Conservation (phyloP, 2,888 invertebrate genomes). For the Lasioglossum lativentre region DNA sequence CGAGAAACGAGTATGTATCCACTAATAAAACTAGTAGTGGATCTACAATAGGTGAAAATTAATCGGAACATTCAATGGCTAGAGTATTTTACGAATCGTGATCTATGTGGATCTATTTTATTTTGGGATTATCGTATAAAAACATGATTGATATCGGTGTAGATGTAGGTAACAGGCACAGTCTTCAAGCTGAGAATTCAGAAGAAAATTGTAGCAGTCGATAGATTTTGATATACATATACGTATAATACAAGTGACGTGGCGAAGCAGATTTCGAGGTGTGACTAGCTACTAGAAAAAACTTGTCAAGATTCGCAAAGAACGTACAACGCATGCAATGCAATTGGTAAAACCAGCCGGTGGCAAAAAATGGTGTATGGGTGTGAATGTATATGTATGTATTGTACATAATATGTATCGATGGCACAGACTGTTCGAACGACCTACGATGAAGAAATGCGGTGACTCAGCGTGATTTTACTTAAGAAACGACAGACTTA, state of each 20-base stretch:
- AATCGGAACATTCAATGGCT: neutral
- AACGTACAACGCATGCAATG: constrained; percentile 28
- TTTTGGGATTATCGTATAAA: neutral
- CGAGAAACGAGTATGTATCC: neutral
- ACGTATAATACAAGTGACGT: constrained; percentile 4
- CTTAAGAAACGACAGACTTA: constrained; percentile 15
- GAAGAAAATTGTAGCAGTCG: neutral
- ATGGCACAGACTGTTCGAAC: constrained; percentile 5
- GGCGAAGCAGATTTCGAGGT: neutral
- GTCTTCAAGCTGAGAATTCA: constrained; percentile 7
- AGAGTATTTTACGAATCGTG: neutral
- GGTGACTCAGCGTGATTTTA: constrained; percentile 18
- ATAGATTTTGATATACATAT: neutral
- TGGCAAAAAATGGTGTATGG: constrained; percentile 1
- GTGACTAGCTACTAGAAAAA: constrained; percentile 11
- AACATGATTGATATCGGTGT: neutral
- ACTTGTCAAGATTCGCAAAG: constrained; percentile 4
- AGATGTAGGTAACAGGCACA: neutral
- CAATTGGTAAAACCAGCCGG: constrained; percentile 38
- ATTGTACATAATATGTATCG: neutral
- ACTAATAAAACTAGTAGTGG: too few relatives aligned
- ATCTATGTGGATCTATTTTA: neutral
- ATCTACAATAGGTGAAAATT: too few relatives aligned
- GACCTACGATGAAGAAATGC: constrained; percentile 16
- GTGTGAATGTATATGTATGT: neutral